A percentile compares a stretch with the other conserved stretches of the same genome.
These are phyloP conservation scores for Meloidogyne hapla DNA, from an alignment of 1,140 invertebrate genomes.

Conservation along the genomic window DNA sequence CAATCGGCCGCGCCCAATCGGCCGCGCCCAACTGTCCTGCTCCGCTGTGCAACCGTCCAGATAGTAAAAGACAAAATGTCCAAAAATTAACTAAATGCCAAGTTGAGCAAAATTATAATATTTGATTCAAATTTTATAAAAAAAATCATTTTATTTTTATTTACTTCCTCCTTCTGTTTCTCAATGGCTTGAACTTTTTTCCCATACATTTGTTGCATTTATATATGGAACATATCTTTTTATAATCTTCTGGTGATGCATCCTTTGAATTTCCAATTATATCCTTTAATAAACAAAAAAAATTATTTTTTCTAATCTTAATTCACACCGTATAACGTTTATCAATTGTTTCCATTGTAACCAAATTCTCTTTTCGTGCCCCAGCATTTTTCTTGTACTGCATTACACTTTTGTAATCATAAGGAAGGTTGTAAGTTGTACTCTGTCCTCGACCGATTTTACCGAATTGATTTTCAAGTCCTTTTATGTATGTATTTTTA, in stretches of 20 bases:
- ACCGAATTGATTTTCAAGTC: conserved; percentile 52
- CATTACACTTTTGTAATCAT: conserved; percentile 60
- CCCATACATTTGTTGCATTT: conserved; percentile 49
- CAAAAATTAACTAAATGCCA: background rate
- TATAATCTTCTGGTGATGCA: conserved; percentile 55
- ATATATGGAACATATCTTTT: conserved; percentile 58
- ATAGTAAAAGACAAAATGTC: background rate
- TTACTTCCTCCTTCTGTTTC: background rate
- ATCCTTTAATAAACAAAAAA: conserved; percentile 40
- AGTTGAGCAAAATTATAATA: background rate
- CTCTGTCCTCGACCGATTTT: conserved; percentile 52
- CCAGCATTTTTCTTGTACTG: conserved; percentile 57
- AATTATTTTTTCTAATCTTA: conserved; percentile 5
- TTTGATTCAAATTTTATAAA: background rate
- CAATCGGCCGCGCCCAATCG: too few species aligned
- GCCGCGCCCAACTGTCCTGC: too few species aligned
- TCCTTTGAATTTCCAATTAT: conserved; percentile 57
- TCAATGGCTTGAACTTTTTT: conserved; percentile 30
- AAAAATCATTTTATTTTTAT: background rate
- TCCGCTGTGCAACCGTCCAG: too few species aligned
- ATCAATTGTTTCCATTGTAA: conserved; percentile 53
- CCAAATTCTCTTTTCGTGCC: conserved; percentile 34
- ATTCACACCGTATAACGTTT: conserved; percentile 41
- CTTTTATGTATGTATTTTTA: conserved; percentile 30
- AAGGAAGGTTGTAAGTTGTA: conserved; percentile 56